Evolutionary conservation across 2,113 vertebrate species (phyloP), one percentile per base, ranked within the genome.

Genomic region (Oostethus manadensis): DNA sequence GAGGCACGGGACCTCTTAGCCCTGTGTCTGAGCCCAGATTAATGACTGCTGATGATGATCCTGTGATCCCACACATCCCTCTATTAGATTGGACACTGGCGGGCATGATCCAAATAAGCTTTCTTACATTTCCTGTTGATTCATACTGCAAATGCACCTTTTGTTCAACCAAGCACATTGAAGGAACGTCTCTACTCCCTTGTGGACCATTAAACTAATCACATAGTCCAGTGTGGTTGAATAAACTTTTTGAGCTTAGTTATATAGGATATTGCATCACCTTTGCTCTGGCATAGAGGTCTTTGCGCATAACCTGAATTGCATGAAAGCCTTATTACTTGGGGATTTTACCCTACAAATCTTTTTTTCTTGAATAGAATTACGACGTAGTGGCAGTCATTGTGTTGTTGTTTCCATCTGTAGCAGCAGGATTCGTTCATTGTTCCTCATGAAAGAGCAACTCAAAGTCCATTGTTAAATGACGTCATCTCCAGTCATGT

Each of bases 21-120:
- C 79, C 53, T 48, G 69, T 85, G 88, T 90, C 89, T 91, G 84
- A 88, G 87, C 88, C 84, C 87, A 89, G 89, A 91, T 92, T 90
- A 91, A 89, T 89, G 85, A 85, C 82, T 73, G 74, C 73, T 70
- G 75, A 76, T 87, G 87, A 85, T 88, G 80, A 86, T 87, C 83
- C 79, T 76, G 72, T 76, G 68, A 77, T 82, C 68, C 51, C 66
- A 55, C 62, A 38, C 60, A n/a, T 64, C 40, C 62, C 56, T 64
- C 68, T 62, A n/a, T n/a, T n/a, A n/a, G n/a, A 57, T n/a, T 16
- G 15, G 45, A 46, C 50, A 48, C 18, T 18, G 33, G 54, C 10
- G 15, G 60, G 26, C 23, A 29, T 48, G 47, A 44, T 62, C 60
- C 63, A 40, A 7, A 1, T 4, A 16, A 17, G 23, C 23, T 51